Evolutionary conservation across 1,140 invertebrate species (phyloP), one percentile per base, ranked within the genome.

Genomic region (Orius laevigatus): DNA sequence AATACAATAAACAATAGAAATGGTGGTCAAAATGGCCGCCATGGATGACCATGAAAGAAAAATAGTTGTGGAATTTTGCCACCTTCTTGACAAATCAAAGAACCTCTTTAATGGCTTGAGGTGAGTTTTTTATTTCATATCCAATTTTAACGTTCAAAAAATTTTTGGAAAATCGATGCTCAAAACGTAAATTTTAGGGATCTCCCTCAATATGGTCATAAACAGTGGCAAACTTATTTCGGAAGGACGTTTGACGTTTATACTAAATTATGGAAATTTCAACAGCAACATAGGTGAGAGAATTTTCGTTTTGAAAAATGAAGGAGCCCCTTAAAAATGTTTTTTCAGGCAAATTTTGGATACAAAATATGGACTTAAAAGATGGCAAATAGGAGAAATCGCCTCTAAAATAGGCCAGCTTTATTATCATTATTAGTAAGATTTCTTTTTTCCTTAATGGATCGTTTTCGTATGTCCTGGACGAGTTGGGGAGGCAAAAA

Each of bases 381-480:
- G 93, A 55, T 98, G 92, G 92, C 93, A 98, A 70, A 97, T 98
- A 58, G 93, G 93, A 43, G 93, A 98, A 70, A 94, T 98, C 53
- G 93, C 93, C 10, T 95, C 90, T 9, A 97, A 97, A 73, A 98
- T 97, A 64, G 93, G 92, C 53, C 93, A 98, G 68, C 78, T 98
- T 14, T 97, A 97, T 68, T 98, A 97, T 64, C 92, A 97, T 68
- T 98, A 96, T 66, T 98, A 98, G 85, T 90, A 71, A 81, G 84
- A 25, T 38, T 38, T 16, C 18, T 19, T 52, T 41, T 48, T 48
- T 54, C n/a, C 36, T 41, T 5, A 5, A 8, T 16, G 10, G 19
- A 10, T 45, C 9, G 19, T 14, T 46, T 46, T 1, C 6, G 33
- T 34, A 8, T 34, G 33, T n/a, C n/a, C n/a, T n/a, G n/a, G n/a